phyloP scores from a whole-genome alignment of 1,140 invertebrate genomes.

The Hycleus phaleratus region DNA sequence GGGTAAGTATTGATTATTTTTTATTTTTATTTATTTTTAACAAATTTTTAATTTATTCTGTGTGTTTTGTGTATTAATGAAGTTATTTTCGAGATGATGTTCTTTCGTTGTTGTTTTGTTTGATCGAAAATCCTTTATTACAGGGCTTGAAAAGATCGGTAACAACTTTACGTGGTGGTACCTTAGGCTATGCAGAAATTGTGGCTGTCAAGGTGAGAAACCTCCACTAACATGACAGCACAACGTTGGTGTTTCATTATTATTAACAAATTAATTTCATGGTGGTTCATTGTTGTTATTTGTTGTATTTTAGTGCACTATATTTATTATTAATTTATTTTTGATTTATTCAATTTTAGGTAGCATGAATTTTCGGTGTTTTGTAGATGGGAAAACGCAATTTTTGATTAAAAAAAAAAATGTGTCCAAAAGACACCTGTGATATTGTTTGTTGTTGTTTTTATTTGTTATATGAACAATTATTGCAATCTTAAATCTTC shows the following conservation, averaged over 20 bases:
- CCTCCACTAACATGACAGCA: constrained; percentile 6
- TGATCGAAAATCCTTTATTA: constrained; percentile 21
- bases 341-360: not conserved
- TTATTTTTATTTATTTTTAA: not conserved
- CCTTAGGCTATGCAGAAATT: constrained; percentile 85
- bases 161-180: constrained; percentile 77
- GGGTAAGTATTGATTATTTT: constrained; percentile 31
- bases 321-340: not conserved
- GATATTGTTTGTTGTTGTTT: not conserved
- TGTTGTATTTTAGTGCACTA: not conserved
- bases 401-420: too few species aligned
- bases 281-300: not conserved
- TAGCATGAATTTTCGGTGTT: constrained; percentile 2
- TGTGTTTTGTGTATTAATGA: not conserved
- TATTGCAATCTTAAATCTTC: not conserved
- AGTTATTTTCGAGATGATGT: not conserved
- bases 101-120: not conserved
- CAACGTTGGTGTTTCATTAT: constrained; percentile 4
- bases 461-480: not conserved
- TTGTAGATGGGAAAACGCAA: too few species aligned
- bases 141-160: constrained; percentile 88
- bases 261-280: not conserved
- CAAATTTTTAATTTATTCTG: not conserved
- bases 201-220: constrained; percentile 85
- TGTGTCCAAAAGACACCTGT: too few species aligned